phyloP scores from a whole-genome alignment of 2,113 vertebrate species.

The Bos taurus region DNA sequence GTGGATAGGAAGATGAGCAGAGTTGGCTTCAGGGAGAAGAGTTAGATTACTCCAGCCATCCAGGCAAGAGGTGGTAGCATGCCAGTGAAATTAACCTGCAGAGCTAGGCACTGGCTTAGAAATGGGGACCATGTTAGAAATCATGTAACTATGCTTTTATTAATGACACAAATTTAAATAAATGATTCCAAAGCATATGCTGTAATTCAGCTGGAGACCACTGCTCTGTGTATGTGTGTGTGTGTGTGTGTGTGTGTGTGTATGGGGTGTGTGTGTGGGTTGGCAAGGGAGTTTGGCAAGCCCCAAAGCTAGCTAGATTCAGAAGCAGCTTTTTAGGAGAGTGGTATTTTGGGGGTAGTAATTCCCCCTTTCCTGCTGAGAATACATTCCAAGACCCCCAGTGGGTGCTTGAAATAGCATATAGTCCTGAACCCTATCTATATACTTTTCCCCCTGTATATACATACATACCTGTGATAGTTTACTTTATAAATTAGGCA shows the following conservation, averaged over 20 bases:
- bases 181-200: constrained; percentile 30
- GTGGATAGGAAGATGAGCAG: not conserved
- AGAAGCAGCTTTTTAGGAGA: not conserved
- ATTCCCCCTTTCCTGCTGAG: not conserved
- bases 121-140: not conserved
- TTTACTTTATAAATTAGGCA: not conserved
- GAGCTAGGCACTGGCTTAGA: not conserved
- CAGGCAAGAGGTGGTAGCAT: not conserved
- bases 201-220: not conserved
- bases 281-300: not conserved
- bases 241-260: not conserved
- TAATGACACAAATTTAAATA: not conserved
- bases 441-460: not conserved
- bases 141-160: not conserved
- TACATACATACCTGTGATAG: not conserved
- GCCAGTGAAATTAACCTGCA: not conserved
- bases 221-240: not conserved
- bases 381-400: not conserved
- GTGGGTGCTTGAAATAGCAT: not conserved
- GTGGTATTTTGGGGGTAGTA: not conserved
- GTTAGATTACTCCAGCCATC: not conserved
- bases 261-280: not conserved
- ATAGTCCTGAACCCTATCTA: not conserved
- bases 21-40: not conserved
- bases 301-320: not conserved